phyloP scores from a whole-genome alignment of 2,888 invertebrate species.

The Mystacides longicornis region DNA sequence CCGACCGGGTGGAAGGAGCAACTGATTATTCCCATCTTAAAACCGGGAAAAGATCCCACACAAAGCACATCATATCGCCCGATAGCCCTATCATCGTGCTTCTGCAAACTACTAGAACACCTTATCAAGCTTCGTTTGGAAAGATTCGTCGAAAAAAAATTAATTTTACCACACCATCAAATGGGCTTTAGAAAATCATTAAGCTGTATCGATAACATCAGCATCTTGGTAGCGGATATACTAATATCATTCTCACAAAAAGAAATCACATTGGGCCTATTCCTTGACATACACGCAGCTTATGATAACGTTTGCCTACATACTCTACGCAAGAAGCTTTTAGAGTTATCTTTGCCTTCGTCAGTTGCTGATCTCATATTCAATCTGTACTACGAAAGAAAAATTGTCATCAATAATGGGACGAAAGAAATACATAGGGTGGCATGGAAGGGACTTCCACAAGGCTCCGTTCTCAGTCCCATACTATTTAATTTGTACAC shows the following conservation, averaged over 20 bases:
- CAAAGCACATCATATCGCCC: background rate
- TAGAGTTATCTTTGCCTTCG: background rate
- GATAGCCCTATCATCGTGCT: background rate
- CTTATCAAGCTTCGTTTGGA: background rate
- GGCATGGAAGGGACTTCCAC: background rate
- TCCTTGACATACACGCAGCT: background rate
- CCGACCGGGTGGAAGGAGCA: background rate
- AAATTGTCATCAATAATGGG: background rate
- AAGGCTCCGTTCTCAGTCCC: background rate
- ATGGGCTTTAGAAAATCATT: background rate
- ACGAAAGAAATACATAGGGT: background rate
- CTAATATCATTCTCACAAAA: background rate
- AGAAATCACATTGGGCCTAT: background rate
- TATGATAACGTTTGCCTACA: background rate
- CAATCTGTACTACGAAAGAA: background rate
- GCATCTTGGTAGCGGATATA: background rate
- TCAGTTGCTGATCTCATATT: background rate
- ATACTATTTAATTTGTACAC: background rate
- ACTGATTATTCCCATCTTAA: background rate
- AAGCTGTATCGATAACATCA: background rate
- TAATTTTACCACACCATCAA: background rate
- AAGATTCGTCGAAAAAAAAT: background rate
- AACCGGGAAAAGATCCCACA: background rate
- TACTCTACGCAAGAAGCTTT: background rate
- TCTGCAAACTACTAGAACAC: background rate